phyloP scores from a whole-genome alignment of 2,797 vertebrate genomes.

The Sardinella longiceps region DNA sequence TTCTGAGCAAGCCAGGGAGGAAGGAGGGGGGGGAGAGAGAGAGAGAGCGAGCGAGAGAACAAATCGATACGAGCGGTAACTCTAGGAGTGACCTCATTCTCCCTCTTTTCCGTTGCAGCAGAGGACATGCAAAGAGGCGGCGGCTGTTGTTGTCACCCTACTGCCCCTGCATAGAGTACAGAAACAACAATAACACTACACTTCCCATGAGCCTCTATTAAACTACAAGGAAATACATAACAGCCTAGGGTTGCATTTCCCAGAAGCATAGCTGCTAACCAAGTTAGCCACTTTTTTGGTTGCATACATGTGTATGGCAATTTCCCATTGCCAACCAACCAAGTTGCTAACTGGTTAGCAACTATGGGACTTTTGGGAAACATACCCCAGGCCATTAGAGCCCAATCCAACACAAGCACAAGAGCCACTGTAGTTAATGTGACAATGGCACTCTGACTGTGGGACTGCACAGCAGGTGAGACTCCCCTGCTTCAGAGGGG shows the following conservation, averaged over 20 bases:
- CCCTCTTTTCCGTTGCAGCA: conserved; percentile 48
- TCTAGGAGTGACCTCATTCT: conserved; percentile 70
- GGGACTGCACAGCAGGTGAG: not conserved
- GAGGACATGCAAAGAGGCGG: conserved; percentile 54
- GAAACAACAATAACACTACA: not conserved
- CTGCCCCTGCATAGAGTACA: not conserved
- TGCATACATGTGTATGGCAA: no score
- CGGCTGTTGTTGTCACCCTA: not conserved
- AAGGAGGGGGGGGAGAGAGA: conserved; percentile 9
- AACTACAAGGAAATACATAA: no score
- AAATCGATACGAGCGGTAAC: conserved; percentile 74
- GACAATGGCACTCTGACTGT: not conserved
- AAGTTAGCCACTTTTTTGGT: no score
- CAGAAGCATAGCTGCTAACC: no score
- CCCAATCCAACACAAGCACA: not conserved
- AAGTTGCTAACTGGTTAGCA: no score
- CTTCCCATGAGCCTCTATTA: not conserved
- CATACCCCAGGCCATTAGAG: no score
- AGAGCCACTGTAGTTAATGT: not conserved
- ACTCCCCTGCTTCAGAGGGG: not conserved
- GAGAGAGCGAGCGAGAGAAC: conserved; percentile 42
- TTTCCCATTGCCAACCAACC: no score
- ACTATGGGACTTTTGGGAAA: no score
- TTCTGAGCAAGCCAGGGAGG: conserved; percentile 42
- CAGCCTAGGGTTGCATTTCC: no score